Evolutionary conservation across 2,797 vertebrate genomes (phyloP).

Genomic region (Lithobates sylvaticus): DNA sequence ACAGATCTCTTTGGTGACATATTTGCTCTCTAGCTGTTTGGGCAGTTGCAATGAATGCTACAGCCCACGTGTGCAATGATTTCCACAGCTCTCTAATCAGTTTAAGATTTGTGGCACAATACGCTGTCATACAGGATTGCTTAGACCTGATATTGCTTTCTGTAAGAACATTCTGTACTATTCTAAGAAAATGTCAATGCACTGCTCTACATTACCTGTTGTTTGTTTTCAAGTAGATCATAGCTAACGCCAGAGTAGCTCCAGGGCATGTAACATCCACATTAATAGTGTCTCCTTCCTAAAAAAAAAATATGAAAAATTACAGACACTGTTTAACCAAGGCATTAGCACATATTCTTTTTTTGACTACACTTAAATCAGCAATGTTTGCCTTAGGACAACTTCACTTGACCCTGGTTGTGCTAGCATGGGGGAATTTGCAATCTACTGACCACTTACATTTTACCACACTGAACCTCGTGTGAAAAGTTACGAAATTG

Average conservation of each 20-base stretch:
- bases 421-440: no score
- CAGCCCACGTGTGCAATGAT: no score
- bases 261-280: slow-evolving; percentile 98
- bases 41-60: no score
- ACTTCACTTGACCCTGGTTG: not conserved
- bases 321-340: not conserved
- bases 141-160: not conserved
- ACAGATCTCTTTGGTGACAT: no score
- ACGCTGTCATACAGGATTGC: not conserved
- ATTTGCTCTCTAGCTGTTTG: no score
- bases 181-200: not conserved
- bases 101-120: not conserved
- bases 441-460: no score
- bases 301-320: slow-evolving; percentile 56
- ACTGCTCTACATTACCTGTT: slow-evolving; percentile 83
- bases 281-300: slow-evolving; percentile 98
- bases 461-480: no score
- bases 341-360: not conserved
- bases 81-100: no score
- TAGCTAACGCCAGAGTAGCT: slow-evolving; percentile 94
- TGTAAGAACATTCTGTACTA: not conserved
- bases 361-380: not conserved
- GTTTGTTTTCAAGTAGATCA: slow-evolving; percentile 99
- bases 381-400: not conserved
- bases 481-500: no score